phyloP scores from a whole-genome alignment of 1,140 invertebrate genomes.

The Spodoptera frugiperda region DNA sequence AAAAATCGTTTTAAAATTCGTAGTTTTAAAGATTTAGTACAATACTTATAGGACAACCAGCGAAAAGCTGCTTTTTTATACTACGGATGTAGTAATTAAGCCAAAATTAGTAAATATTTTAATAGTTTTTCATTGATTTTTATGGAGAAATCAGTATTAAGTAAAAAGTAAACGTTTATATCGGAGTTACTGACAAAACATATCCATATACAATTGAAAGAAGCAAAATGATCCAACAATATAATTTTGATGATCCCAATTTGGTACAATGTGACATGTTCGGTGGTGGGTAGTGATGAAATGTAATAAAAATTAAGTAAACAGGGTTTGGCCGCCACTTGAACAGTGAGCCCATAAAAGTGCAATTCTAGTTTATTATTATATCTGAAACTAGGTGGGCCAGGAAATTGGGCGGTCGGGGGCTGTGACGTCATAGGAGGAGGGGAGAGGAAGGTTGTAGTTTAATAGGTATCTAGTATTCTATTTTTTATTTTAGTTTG shows the following conservation, averaged over 20 bases:
- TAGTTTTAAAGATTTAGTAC: no score
- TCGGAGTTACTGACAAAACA: no score
- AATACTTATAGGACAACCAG: no score
- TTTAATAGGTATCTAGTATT: not conserved
- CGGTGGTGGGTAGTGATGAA: not conserved
- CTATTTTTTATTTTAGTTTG: not conserved
- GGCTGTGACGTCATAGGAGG: constrained; percentile 35
- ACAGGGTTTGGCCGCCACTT: constrained; percentile 8
- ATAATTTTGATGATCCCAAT: constrained; percentile 18
- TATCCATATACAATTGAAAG: no score
- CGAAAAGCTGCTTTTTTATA: no score
- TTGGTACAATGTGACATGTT: constrained; percentile 22
- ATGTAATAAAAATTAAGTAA: constrained; percentile 43
- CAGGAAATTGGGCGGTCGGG: constrained; percentile 51
- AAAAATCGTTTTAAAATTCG: no score
- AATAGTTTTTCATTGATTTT: no score
- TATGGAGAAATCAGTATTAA: no score
- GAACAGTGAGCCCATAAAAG: constrained; percentile 57
- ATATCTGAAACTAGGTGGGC: constrained; percentile 21
- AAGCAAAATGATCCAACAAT: no score
- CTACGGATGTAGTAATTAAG: no score
- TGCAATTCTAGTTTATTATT: constrained; percentile 56
- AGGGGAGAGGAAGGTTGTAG: not conserved
- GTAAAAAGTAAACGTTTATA: no score
- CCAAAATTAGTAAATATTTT: no score